phyloP scores from a whole-genome alignment of 2,888 invertebrate species.

The Pterostichus madidus region DNA sequence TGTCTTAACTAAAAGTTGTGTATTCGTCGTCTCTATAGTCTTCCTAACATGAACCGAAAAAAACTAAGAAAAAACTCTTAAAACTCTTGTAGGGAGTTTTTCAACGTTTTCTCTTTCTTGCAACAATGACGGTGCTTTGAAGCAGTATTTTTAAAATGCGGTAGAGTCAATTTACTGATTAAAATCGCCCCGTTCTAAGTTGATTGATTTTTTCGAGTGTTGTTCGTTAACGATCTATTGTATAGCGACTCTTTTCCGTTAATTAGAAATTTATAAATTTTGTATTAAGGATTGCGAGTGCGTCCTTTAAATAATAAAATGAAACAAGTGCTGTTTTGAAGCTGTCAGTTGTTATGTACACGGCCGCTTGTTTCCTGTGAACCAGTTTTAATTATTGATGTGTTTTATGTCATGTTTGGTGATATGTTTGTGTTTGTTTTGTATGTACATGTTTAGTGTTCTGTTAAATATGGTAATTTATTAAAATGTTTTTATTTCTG shows the following conservation, averaged over 20 bases:
- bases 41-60: constrained; percentile 35
- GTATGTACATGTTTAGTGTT: neutral
- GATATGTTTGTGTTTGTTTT: neutral
- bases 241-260: neutral
- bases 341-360: too few relatives aligned
- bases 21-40: constrained; percentile 40
- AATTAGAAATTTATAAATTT: constrained; percentile 34
- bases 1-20: constrained; percentile 43
- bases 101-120: constrained; percentile 15
- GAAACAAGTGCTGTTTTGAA: too few relatives aligned
- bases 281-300: neutral
- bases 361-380: neutral
- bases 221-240: constrained; percentile 28
- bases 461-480: constrained; percentile 21
- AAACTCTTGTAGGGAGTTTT: constrained; percentile 39
- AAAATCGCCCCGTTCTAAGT: constrained; percentile 25
- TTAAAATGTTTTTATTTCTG: constrained; percentile 27
- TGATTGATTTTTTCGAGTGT: constrained; percentile 17
- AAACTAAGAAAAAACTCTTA: constrained; percentile 14
- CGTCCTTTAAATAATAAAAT: too few relatives aligned
- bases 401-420: constrained; percentile 1
- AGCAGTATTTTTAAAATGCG: constrained; percentile 8
- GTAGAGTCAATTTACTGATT: constrained; percentile 47
- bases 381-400: constrained; percentile 7
- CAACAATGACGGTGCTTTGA: constrained; percentile 4